Conservation (phyloP, 2,113 vertebrate genomes). For the Silurus glanis region DNA sequence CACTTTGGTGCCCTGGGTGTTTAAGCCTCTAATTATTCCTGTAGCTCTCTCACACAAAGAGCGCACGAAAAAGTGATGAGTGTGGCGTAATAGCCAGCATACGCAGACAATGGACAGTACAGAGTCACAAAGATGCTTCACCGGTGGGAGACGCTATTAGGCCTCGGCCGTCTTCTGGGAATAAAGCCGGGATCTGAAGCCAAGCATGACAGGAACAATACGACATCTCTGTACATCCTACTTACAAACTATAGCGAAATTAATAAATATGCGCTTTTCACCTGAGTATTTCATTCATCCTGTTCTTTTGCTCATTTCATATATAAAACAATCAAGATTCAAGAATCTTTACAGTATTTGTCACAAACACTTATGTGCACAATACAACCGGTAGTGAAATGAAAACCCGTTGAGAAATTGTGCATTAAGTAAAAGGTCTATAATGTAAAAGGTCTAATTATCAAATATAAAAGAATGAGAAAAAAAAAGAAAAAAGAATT, state of each 20-base stretch:
- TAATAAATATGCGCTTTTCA: no score
- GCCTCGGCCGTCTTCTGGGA: constrained; percentile 18
- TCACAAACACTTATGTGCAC: no score
- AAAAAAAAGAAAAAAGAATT: no score
- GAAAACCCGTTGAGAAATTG: no score
- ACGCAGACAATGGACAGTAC: constrained; percentile 26
- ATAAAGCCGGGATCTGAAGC: neutral
- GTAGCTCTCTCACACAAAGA: constrained; percentile 65
- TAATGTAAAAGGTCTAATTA: no score
- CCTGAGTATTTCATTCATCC: constrained; percentile 13
- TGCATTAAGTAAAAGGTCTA: no score
- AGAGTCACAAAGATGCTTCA: constrained; percentile 40
- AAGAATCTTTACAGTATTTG: no score
- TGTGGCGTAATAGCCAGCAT: constrained; percentile 55
- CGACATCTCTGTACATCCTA: neutral
- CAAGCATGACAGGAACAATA: neutral
- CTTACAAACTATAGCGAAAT: no score
- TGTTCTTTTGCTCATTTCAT: neutral
- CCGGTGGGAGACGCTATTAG: constrained; percentile 45
- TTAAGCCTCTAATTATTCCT: constrained; percentile 75
- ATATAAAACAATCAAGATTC: no score
- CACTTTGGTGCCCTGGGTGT: constrained; percentile 65
- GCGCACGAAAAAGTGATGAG: constrained; percentile 66
- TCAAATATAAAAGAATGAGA: no score
- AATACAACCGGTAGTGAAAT: no score